Evolutionary conservation across 2,888 invertebrate genomes (phyloP).

Genomic region (Dione juno): DNA sequence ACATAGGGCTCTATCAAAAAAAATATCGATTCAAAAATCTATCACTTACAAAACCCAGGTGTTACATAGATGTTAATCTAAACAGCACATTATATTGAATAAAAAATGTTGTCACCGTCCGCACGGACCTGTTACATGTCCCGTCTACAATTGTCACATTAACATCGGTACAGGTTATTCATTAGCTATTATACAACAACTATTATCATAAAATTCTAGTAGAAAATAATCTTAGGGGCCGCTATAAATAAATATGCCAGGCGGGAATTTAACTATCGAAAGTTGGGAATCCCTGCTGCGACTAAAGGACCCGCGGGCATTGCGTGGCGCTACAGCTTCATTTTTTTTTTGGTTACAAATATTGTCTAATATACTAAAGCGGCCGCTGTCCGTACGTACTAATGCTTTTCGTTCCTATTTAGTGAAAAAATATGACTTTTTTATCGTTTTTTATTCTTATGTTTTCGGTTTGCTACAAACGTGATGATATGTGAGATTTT

Average conservation of each 20-base stretch:
- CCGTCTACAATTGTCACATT: constrained; percentile 61
- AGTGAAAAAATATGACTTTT: constrained; percentile 31
- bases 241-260: constrained; percentile 78
- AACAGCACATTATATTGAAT: constrained; percentile 37
- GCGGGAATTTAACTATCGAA: constrained; percentile 73
- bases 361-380: constrained; percentile 45
- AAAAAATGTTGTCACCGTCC: constrained; percentile 52
- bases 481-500: constrained; percentile 20
- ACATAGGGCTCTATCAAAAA: neutral
- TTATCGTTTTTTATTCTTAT: constrained; percentile 1
- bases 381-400: constrained; percentile 42
- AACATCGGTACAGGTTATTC: constrained; percentile 67
- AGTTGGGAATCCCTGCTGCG: constrained; percentile 68
- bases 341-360: constrained; percentile 61
- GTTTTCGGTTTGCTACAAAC: constrained; percentile 3
- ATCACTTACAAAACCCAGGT: constrained; percentile 29
- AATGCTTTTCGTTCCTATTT: constrained; percentile 39
- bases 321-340: constrained; percentile 68
- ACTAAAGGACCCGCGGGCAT: constrained; percentile 71
- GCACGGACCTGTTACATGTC: constrained; percentile 46
- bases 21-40: neutral
- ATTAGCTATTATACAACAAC: constrained; percentile 70
- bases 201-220: constrained; percentile 80
- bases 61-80: constrained; percentile 52
- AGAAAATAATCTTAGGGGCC: constrained; percentile 74